Evolutionary conservation across 1,140 invertebrate genomes (phyloP).

Genomic region (Drosophila prosaltans): DNA sequence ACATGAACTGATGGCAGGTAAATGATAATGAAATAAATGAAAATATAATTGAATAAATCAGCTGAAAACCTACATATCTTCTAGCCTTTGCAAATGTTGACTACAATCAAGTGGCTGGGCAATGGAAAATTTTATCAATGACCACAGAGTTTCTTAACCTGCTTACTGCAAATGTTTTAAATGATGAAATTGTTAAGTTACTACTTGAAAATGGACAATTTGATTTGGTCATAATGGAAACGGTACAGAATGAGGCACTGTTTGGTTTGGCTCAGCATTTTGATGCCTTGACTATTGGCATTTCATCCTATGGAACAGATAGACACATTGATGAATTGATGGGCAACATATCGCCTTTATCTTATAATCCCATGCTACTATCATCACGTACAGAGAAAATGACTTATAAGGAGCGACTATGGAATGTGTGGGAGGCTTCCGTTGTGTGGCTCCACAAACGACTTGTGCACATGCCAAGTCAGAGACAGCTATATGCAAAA

Average conservation of each 20-base stretch:
- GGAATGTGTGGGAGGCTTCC: conserved; percentile 73
- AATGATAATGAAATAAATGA: conserved; percentile 8
- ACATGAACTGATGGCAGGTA: conserved; percentile 64
- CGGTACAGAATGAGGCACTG: conserved; percentile 67
- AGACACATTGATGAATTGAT: conserved; percentile 68
- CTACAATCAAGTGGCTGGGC: conserved; percentile 35
- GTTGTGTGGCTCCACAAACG: conserved; percentile 44
- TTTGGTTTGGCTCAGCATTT: conserved; percentile 75
- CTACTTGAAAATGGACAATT: conserved; percentile 52
- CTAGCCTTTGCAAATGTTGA: conserved; percentile 34
- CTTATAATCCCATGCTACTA: conserved; percentile 79
- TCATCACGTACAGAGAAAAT: conserved; percentile 77
- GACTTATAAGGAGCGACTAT: conserved; percentile 82
- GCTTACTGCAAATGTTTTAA: conserved; percentile 67
- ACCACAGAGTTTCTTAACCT: conserved; percentile 62
- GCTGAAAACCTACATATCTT: neutral
- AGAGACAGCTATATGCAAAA: conserved; percentile 76
- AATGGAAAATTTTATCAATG: conserved; percentile 53
- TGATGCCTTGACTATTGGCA: conserved; percentile 66
- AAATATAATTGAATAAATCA: neutral
- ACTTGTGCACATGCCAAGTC: conserved; percentile 62
- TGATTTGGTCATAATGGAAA: conserved; percentile 72
- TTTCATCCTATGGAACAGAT: conserved; percentile 72
- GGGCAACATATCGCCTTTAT: conserved; percentile 68
- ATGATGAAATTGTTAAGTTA: conserved; percentile 47